Conservation (phyloP, 2,113 vertebrate genomes). For the Carassius auratus region DNA sequence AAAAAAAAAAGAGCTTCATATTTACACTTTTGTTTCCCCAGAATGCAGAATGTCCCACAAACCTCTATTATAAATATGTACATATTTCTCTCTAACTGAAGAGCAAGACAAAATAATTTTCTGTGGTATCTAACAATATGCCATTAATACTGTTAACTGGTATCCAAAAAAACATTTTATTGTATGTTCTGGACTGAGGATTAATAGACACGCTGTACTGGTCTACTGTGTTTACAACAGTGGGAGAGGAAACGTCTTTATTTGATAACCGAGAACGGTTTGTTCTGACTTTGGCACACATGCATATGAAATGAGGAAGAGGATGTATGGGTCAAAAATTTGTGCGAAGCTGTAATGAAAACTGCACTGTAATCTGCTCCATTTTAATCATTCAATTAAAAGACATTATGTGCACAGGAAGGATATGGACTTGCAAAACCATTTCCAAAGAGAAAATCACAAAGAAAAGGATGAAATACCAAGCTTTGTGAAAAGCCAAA, state of each 20-base stretch:
- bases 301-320: neutral
- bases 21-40: too few species aligned
- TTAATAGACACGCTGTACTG: neutral
- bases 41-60: neutral
- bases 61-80: neutral
- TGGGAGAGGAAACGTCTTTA: neutral
- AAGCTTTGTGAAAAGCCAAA: conserved; percentile 13
- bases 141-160: neutral
- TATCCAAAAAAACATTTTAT: neutral
- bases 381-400: neutral
- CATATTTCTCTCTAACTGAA: too few species aligned
- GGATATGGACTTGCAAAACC: neutral
- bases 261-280: neutral
- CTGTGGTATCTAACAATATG: neutral
- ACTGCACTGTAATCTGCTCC: neutral
- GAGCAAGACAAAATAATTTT: neutral
- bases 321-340: neutral
- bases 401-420: neutral
- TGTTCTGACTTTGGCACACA: neutral
- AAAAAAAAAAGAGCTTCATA: neutral
- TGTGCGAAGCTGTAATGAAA: neutral
- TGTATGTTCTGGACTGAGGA: neutral
- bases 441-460: neutral
- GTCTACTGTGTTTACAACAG: neutral
- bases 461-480: neutral